phyloP scores from a whole-genome alignment of 2,888 invertebrate species.

The Sabatieria punctata region DNA sequence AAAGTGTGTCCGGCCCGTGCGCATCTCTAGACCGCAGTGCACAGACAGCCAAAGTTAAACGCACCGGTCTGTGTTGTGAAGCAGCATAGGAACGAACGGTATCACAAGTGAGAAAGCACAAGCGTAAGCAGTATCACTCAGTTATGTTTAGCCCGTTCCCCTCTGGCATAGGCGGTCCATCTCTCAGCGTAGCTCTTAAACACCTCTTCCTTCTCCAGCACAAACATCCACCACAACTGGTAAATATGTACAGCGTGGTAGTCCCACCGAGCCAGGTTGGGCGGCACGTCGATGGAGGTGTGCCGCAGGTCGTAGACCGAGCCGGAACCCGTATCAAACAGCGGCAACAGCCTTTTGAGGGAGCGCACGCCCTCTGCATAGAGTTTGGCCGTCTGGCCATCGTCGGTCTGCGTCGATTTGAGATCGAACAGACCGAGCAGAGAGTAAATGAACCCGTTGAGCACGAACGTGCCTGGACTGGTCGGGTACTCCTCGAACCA shows the following conservation, averaged over 20 bases:
- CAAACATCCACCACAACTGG: slow-evolving; percentile 59
- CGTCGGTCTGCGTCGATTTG: slow-evolving; percentile 25
- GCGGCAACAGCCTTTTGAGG: slow-evolving; percentile 62
- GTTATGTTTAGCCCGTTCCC: slow-evolving; percentile 23
- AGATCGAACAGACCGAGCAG: slow-evolving; percentile 86
- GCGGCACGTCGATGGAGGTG: slow-evolving; percentile 59
- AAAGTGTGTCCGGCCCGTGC: no score
- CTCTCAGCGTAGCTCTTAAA: slow-evolving; percentile 16
- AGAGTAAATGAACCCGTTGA: slow-evolving; percentile 96
- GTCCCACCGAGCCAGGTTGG: slow-evolving; percentile 90
- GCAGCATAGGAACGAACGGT: no score
- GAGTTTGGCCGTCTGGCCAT: slow-evolving; percentile 9
- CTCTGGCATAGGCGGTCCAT: slow-evolving; percentile 24
- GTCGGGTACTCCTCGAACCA: slow-evolving; percentile 99
- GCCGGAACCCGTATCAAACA: slow-evolving; percentile 87
- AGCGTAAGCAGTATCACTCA: no score
- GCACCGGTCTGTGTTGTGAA: no score
- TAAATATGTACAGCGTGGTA: slow-evolving; percentile 97
- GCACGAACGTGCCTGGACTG: slow-evolving; percentile 74
- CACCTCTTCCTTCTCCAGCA: slow-evolving; percentile 47
- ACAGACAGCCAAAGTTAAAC: no score
- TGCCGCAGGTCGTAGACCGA: slow-evolving; percentile 90
- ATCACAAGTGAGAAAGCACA: no score
- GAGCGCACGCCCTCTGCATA: slow-evolving; percentile 39
- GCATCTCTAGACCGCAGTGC: no score